Evolutionary conservation across 2,797 vertebrate genomes (phyloP), one percentile per base, ranked within the genome.

Genomic region (Columba guinea): DNA sequence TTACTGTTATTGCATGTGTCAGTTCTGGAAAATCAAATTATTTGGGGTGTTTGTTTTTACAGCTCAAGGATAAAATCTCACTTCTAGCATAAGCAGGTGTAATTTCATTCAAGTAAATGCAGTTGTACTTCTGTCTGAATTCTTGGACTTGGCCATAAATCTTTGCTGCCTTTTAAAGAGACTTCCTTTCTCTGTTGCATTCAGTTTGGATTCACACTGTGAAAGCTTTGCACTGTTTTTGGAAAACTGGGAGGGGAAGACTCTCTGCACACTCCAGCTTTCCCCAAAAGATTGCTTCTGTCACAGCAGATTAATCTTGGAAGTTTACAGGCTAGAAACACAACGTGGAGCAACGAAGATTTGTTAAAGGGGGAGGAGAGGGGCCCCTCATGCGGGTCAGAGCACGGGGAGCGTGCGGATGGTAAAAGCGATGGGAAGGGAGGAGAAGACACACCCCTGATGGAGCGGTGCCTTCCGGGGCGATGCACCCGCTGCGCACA

Each of bases 1-100:
- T 87, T 90, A 27, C 62, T 59, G 41, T 67, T 89, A 78, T 34
- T 85, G 51, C 32, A 5, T 30, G 48, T 89, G 58, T 49, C 64
- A 28, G 34, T 90, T 90, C 49, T 71, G 78, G 75, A 84, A 90
- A 89, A 92, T 89, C 75, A 85, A 75, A 87, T 96, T 87, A 89
- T 89, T 90, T 71, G 73, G 19, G 48, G 11, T 69, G 39, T 69
- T 77, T 93, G 41, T 83, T 96, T 95, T 85, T 84, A 56, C 53
- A 83, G 37, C 58, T 90, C 46, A 63, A 48, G 64, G 64, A 69
- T 92, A 85, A 85, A 87, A 75, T 95, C 88, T 83, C 46, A 52
- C n/a, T 90, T 90, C 34, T 34, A 44, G 49, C n/a, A 46, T 85
- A 78, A 94, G 65, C 71, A 65, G 58, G 44, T 94, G 26, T 83